phyloP scores from a whole-genome alignment of 92 coral and sea anemone species.

The Porites evermanni region DNA sequence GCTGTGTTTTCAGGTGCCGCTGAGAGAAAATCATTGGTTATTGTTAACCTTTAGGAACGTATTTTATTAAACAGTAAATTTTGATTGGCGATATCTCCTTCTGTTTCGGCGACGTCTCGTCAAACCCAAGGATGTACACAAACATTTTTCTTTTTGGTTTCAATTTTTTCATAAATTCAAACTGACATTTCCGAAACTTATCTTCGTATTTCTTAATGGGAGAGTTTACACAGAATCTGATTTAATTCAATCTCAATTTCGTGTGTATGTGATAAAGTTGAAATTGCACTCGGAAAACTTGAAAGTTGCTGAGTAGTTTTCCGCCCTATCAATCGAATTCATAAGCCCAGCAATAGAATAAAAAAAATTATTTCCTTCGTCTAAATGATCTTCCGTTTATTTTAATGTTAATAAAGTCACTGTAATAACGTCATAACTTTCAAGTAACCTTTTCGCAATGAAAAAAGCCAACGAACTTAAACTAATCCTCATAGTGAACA shows the following conservation, averaged over 20 bases:
- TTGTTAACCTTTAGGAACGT: constrained; percentile 23
- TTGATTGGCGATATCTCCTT: constrained; percentile 23
- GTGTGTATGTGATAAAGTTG: constrained; percentile 35
- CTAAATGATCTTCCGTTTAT: not conserved
- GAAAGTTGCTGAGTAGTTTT: constrained; percentile 19
- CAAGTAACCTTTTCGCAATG: not conserved
- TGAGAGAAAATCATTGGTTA: constrained; percentile 46
- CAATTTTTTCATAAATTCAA: constrained; percentile 66
- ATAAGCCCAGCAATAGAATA: not conserved
- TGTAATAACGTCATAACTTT: constrained; percentile 19
- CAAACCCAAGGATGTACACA: constrained; percentile 40
- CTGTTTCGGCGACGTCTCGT: not conserved
- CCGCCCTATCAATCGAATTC: constrained; percentile 11
- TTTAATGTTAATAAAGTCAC: not conserved
- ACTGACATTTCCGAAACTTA: constrained; percentile 77
- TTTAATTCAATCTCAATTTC: constrained; percentile 68
- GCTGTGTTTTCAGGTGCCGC: constrained; percentile 87
- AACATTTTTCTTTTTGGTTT: constrained; percentile 44
- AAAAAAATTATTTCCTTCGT: constrained; percentile 17
- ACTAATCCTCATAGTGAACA: not conserved
- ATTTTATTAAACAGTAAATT: constrained; percentile 32
- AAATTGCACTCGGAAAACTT: constrained; percentile 7
- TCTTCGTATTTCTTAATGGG: constrained; percentile 67
- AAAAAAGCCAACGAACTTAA: not conserved
- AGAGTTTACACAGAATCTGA: constrained; percentile 49